Conservation (phyloP, 2,113 vertebrate genomes). For the Lepisosteus osseus region DNA sequence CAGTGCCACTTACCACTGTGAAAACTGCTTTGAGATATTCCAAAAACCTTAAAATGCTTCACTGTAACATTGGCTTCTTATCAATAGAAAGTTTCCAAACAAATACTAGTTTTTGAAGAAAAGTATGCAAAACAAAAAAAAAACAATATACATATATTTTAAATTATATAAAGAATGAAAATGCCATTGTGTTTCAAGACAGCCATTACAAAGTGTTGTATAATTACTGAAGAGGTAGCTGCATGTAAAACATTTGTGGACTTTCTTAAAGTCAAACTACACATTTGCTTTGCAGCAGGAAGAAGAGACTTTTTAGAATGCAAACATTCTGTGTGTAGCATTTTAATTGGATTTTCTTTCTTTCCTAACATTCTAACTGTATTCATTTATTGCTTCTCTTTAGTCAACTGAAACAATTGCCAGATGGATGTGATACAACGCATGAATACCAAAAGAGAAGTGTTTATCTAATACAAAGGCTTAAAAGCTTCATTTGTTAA, state of each 20-base stretch:
- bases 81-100: too few relatives aligned
- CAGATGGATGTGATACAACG: slow-evolving; percentile 53
- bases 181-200: too few relatives aligned
- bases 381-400: slow-evolving; percentile 65
- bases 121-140: not conserved
- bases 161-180: not conserved
- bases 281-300: slow-evolving; percentile 42
- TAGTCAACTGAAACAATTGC: slow-evolving; percentile 65
- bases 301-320: slow-evolving; percentile 62
- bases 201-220: not conserved
- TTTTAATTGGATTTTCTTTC: slow-evolving; percentile 67
- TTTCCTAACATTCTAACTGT: slow-evolving; percentile 60
- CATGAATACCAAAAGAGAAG: slow-evolving; percentile 54
- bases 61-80: too few relatives aligned
- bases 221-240: not conserved
- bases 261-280: not conserved
- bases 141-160: not conserved
- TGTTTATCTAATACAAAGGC: slow-evolving; percentile 56
- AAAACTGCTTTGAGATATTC: too few relatives aligned
- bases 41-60: too few relatives aligned
- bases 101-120: not conserved
- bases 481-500: slow-evolving; percentile 7
- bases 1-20: too few relatives aligned
- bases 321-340: slow-evolving; percentile 32
- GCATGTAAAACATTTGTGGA: not conserved